These are phyloP conservation scores for Psephotus haematonotus DNA, from an alignment of 2,113 vertebrate species.

Conservation along the genomic window DNA sequence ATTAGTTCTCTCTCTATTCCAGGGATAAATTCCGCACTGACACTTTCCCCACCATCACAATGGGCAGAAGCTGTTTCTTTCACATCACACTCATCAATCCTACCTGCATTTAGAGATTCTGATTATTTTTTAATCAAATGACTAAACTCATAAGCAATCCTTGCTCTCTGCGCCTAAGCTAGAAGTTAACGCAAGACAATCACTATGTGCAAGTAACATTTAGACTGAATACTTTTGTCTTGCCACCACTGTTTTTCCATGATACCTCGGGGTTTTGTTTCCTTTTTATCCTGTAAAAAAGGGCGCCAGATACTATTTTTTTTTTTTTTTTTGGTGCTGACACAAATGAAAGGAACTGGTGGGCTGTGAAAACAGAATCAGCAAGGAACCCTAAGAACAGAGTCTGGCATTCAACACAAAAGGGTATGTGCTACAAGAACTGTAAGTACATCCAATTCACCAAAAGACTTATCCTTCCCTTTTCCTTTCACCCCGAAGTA, in stretches of 20 bases:
- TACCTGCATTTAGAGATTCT: background rate
- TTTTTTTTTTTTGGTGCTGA: background rate
- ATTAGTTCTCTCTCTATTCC: background rate
- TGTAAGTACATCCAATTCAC: background rate
- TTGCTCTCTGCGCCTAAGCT: background rate
- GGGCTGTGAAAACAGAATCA: background rate
- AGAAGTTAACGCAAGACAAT: background rate
- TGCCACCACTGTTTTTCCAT: background rate
- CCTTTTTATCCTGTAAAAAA: background rate
- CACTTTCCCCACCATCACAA: background rate
- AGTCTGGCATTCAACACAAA: background rate
- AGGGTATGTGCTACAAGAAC: background rate
- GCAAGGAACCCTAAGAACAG: background rate
- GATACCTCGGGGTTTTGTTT: background rate
- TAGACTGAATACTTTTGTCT: background rate
- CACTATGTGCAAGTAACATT: background rate
- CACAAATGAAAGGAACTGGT: background rate
- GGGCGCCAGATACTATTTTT: background rate
- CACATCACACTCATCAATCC: rapidly evolving
- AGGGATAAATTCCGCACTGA: background rate
- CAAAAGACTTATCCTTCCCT: background rate
- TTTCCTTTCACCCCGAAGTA: background rate
- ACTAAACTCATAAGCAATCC: background rate
- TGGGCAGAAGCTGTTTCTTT: background rate
- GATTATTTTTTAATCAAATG: background rate